A percentile compares a stretch with the other conserved stretches of the same genome.
Conservation (phyloP, 2,797 vertebrate species). For the Sebastes umbrosus region DNA sequence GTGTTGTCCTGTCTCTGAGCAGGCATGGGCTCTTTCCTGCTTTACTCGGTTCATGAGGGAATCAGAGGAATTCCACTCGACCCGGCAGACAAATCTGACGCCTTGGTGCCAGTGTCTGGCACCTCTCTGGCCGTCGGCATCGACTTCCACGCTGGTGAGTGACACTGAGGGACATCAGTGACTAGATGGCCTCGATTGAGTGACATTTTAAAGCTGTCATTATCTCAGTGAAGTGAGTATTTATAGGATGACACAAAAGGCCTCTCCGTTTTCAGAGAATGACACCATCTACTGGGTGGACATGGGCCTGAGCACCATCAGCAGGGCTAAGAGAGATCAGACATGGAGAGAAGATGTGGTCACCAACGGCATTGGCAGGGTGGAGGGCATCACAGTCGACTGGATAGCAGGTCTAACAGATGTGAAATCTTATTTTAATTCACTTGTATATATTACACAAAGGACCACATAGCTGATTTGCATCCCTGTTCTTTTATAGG, state of each 20-base stretch:
- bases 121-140: slow-evolving; percentile 97
- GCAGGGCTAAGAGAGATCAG: slow-evolving; percentile 95
- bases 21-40: slow-evolving; percentile 97
- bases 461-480: slow-evolving; percentile 3
- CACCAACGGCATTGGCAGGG: slow-evolving; percentile 95
- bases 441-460: neutral
- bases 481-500: slow-evolving; percentile 74
- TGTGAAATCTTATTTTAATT: neutral
- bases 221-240: neutral
- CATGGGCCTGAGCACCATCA: slow-evolving; percentile 98
- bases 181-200: neutral
- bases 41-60: slow-evolving; percentile 96
- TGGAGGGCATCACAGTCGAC: slow-evolving; percentile 97
- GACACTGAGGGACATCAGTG: neutral
- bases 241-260: slow-evolving; percentile 1
- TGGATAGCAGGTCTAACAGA: slow-evolving; percentile 91
- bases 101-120: slow-evolving; percentile 94
- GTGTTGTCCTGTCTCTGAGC: slow-evolving; percentile 20
- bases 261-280: slow-evolving; percentile 83
- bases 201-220: slow-evolving; percentile 27
- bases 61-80: slow-evolving; percentile 96
- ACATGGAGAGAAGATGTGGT: slow-evolving; percentile 97
- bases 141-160: slow-evolving; percentile 95
- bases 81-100: slow-evolving; percentile 95
- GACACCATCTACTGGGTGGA: slow-evolving; percentile 99